Evolutionary conservation across 2,113 vertebrate genomes (phyloP), one percentile per base, ranked within the genome.

Genomic region (Pachypanchax playfairii): DNA sequence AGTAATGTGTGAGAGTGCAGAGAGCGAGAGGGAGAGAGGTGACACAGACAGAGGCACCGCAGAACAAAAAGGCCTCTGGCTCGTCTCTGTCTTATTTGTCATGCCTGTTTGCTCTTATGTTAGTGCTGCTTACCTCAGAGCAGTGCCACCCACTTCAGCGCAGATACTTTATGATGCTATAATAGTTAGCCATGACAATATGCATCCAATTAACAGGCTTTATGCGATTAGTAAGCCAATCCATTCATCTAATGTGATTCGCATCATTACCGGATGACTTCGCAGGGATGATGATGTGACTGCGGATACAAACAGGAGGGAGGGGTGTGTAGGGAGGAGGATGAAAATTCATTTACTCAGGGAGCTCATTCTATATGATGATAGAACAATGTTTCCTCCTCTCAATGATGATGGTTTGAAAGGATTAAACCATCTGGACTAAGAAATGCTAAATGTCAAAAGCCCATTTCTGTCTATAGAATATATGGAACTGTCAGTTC

Each of bases 141-240:
- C 64, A 77, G 78, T 50, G 22, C 68, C 53, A 31, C 76, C 71
- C 50, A 75, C 71, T 57, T 73, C 55, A 48, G 68, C 53, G 29
- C 42, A 3, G 33, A 21, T 60, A 39, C 73, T 80, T 83, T 84
- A 87, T 77, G 77, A 88, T 74, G 76, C 70, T 55, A 82, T 84
- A 88, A 89, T 75, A 82, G 83, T 85, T 83, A 75, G 62, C 70
- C 79, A 69, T 79, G 83, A 87, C 87, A 88, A 88, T 89, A 87
- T 78, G 83, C 81, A 86, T 89, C 86, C 83, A 89, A 87, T 91
- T 91, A 90, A 84, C 78, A 75, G 79, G 74, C 79, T 80, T 85
- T 81, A 86, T 87, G 80, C 47, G 62, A 90, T 90, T 88, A 91
- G 82, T 71, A 66, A 70, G 65, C 73, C 70, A 65, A 86, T 88